A percentile compares a stretch with the other conserved stretches of the same genome.
phyloP scores from a whole-genome alignment of 2,888 invertebrate species.

The Aphrophora alni region DNA sequence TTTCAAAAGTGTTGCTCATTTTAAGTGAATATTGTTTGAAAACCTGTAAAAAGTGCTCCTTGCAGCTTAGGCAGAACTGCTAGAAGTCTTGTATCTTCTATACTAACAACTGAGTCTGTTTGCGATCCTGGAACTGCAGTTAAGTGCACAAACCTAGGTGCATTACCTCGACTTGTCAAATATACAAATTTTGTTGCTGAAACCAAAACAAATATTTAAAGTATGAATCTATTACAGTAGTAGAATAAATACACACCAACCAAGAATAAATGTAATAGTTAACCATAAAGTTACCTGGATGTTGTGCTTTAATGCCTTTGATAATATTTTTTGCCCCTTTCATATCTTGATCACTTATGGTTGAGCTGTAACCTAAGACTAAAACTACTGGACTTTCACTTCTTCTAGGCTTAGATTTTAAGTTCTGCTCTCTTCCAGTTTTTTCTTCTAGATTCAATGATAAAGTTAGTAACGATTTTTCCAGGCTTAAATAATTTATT shows the following conservation, averaged over 20 bases:
- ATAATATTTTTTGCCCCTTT: constrained; percentile 42
- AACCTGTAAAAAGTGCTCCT: constrained; percentile 21
- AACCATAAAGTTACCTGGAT: constrained; percentile 37
- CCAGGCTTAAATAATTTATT: constrained; percentile 13
- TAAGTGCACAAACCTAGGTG: constrained; percentile 38
- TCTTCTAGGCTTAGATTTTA: background rate
- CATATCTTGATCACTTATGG: constrained; percentile 31
- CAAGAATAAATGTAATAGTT: too few species aligned
- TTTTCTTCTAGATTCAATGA: constrained; percentile 25
- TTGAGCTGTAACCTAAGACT: constrained; percentile 29
- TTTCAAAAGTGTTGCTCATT: too few species aligned
- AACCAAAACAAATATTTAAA: too few species aligned
- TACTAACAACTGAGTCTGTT: constrained; percentile 53
- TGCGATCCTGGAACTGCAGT: constrained; percentile 40
- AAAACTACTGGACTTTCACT: constrained; percentile 22
- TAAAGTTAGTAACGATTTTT: constrained; percentile 22
- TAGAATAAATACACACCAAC: too few species aligned
- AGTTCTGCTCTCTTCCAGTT: background rate
- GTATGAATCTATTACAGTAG: too few species aligned
- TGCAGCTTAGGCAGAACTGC: constrained; percentile 21
- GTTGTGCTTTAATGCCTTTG: constrained; percentile 41
- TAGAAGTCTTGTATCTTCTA: constrained; percentile 52
- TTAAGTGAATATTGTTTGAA: too few species aligned
- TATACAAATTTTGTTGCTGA: constrained; percentile 39
- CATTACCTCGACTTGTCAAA: constrained; percentile 32